Percentiles rank a stretch among this genome's conserved stretches.
Conservation (phyloP, 2,888 invertebrate species). For the Drosophila algonquin region DNA sequence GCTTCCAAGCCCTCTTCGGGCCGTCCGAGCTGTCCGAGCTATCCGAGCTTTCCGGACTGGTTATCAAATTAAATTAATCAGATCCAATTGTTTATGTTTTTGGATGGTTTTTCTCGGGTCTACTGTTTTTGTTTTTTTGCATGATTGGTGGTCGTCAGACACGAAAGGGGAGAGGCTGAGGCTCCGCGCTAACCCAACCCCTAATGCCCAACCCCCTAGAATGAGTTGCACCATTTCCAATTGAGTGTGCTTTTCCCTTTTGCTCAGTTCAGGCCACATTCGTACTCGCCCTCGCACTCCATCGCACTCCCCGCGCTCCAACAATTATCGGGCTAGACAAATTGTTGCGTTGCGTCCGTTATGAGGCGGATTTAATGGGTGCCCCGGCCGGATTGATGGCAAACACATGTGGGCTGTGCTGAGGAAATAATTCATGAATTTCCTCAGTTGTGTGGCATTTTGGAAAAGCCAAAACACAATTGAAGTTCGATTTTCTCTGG, state of each 20-base stretch:
- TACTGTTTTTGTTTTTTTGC: conserved; percentile 46
- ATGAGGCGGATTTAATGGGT: conserved; percentile 55
- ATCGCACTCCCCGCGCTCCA: conserved; percentile 4
- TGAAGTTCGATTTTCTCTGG: conserved; percentile 3
- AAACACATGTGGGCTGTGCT: conserved; percentile 47
- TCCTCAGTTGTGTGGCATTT: conserved; percentile 1
- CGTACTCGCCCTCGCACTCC: not conserved
- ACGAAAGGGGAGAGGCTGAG: conserved; percentile 60
- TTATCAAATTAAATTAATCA: conserved; percentile 80
- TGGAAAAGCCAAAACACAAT: conserved; percentile 7
- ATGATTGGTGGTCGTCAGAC: conserved; percentile 73
- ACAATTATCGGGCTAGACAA: conserved; percentile 64
- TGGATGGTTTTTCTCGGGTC: conserved; percentile 20
- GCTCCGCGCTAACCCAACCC: conserved; percentile 16
- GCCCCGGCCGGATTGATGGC: conserved; percentile 27
- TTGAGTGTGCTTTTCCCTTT: conserved; percentile 54
- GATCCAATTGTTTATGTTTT: conserved; percentile 79
- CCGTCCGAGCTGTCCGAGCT: not conserved
- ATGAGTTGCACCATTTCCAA: conserved; percentile 61
- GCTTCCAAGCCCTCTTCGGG: conserved; percentile 22
- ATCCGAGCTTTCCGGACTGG: conserved; percentile 41
- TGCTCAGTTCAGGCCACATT: conserved; percentile 25
- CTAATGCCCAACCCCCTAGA: conserved; percentile 7
- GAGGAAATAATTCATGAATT: conserved; percentile 26
- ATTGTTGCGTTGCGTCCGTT: conserved; percentile 62